These are phyloP conservation scores for Styela plicata DNA, from an alignment of 23 tunicate species.

Conservation along the genomic window DNA sequence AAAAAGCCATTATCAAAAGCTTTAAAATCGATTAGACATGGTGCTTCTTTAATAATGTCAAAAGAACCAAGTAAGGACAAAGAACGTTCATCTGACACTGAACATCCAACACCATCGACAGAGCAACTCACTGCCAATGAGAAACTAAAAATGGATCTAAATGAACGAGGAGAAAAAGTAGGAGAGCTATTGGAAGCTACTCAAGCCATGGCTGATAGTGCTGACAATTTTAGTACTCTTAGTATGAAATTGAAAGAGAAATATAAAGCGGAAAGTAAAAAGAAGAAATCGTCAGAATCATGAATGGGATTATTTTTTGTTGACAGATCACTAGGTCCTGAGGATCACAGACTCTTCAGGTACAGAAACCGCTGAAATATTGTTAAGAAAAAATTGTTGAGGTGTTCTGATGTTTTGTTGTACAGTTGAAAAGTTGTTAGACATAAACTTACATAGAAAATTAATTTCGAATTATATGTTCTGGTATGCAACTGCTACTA, in stretches of 20 bases:
- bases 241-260: slow-evolving; percentile 66
- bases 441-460: no score
- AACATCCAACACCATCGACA: not conserved
- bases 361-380: not conserved
- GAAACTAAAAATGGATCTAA: slow-evolving; percentile 24
- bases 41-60: slow-evolving; percentile 14
- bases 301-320: not conserved
- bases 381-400: not conserved
- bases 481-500: no score
- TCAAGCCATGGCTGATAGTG: slow-evolving; percentile 69
- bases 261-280: slow-evolving; percentile 33
- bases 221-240: slow-evolving; percentile 63
- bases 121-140: slow-evolving; percentile 36
- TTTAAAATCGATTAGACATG: slow-evolving; percentile 3
- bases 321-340: not conserved
- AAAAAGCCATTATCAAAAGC: slow-evolving; percentile 3
- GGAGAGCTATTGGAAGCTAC: slow-evolving; percentile 44
- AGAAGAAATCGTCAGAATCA: slow-evolving; percentile 16
- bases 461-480: no score
- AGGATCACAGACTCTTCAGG: not conserved
- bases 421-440: not conserved
- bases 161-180: slow-evolving; percentile 58
- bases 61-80: not conserved
- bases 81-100: slow-evolving; percentile 2
- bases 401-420: not conserved